phyloP scores from a whole-genome alignment of 2,888 invertebrate genomes.

The Coelopa pilipes region DNA sequence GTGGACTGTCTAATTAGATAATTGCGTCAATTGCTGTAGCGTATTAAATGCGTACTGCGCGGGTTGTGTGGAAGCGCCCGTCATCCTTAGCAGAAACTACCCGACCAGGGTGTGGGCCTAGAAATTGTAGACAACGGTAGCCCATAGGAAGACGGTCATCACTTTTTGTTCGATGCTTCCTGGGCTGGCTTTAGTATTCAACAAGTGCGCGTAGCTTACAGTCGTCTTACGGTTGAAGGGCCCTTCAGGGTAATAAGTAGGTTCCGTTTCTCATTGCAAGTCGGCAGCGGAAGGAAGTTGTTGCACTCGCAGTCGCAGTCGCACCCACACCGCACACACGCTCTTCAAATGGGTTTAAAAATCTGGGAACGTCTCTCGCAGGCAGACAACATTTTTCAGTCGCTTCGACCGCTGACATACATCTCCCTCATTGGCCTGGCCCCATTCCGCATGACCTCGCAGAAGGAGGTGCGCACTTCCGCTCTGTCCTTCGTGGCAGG shows the following conservation, averaged over 20 bases:
- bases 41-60: conserved; percentile 40
- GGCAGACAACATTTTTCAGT: conserved; percentile 63
- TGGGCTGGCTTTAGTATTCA: conserved; percentile 41
- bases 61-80: background rate
- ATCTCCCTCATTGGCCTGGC: conserved; percentile 62
- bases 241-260: background rate
- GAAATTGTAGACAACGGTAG: background rate
- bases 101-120: background rate
- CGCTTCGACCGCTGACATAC: conserved; percentile 58
- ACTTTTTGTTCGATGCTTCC: conserved; percentile 24
- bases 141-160: background rate
- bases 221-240: conserved; percentile 35
- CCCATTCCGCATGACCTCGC: conserved; percentile 58
- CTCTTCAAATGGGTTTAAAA: conserved; percentile 52
- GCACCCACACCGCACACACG: too few relatives aligned
- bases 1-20: conserved; percentile 52
- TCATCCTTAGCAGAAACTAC: background rate
- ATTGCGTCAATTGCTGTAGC: conserved; percentile 53
- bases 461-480: conserved; percentile 59
- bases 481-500: conserved; percentile 55
- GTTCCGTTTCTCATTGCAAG: background rate
- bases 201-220: conserved; percentile 43
- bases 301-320: background rate
- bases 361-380: conserved; percentile 58
- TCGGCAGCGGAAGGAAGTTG: background rate